Evolutionary conservation across 2,888 invertebrate genomes (phyloP).

Genomic region (Pandemis cinnamomeana): DNA sequence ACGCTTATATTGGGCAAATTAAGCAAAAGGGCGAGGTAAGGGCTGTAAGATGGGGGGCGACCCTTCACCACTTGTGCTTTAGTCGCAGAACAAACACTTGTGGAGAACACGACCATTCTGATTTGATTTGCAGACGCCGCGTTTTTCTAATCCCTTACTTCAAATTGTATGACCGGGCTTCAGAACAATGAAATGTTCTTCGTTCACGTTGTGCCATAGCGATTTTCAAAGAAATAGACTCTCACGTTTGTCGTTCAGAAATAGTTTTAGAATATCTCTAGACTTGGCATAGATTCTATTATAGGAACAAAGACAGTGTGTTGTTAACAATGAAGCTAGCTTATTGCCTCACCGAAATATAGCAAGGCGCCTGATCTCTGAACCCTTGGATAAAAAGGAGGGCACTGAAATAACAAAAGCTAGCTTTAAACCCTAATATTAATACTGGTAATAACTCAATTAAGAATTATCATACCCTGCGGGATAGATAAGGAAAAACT

Average conservation of each 20-base stretch:
- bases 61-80: conserved; percentile 67
- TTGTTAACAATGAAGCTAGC: neutral
- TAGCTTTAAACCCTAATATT: conserved; percentile 64
- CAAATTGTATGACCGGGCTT: neutral
- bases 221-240: neutral
- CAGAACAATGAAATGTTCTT: neutral
- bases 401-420: conserved; percentile 31
- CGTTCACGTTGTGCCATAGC: neutral
- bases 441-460: conserved; percentile 80
- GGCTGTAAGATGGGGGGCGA: conserved; percentile 62
- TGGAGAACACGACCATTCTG: conserved; percentile 54
- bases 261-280: neutral
- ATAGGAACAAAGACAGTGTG: neutral
- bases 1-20: conserved; percentile 66
- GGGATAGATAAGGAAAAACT: conserved; percentile 67
- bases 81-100: conserved; percentile 71
- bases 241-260: neutral
- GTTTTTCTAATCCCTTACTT: conserved; percentile 22
- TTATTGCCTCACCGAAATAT: neutral
- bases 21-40: conserved; percentile 62
- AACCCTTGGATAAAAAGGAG: neutral
- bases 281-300: neutral
- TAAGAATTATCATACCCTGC: conserved; percentile 72
- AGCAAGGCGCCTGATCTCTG: neutral
- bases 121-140: conserved; percentile 57